A percentile compares a stretch with the other conserved stretches of the same genome.
Evolutionary conservation across 2,888 invertebrate genomes (phyloP).

Genomic region (Drosophila falleni): DNA sequence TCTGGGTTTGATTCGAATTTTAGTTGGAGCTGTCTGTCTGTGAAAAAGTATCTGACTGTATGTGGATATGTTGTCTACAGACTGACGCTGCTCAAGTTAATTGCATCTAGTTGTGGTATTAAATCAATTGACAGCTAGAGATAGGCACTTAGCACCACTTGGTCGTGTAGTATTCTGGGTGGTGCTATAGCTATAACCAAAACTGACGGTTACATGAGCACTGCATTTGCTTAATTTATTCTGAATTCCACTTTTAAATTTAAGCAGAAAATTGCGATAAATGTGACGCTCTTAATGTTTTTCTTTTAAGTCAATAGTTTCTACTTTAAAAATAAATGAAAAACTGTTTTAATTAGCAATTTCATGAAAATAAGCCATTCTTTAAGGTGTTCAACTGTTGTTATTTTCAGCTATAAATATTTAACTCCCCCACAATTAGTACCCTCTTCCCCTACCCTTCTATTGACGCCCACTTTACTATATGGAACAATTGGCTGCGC

Average conservation of each 20-base stretch:
- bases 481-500: conserved; percentile 15
- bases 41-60: neutral
- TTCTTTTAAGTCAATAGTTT: neutral
- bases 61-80: conserved; percentile 15
- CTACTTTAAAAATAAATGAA: neutral
- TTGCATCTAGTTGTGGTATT: conserved; percentile 34
- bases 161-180: conserved; percentile 5
- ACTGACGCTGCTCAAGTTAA: conserved; percentile 37
- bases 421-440: neutral
- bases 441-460: neutral
- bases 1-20: conserved; percentile 28
- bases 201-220: conserved; percentile 28
- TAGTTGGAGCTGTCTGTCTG: conserved; percentile 1
- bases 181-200: conserved; percentile 1
- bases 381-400: conserved; percentile 8
- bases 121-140: conserved; percentile 26
- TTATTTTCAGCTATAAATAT: conserved; percentile 2
- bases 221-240: neutral
- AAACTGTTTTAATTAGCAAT: neutral
- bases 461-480: neutral
- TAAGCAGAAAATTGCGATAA: neutral
- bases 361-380: conserved; percentile 3
- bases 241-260: neutral
- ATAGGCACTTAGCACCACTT: neutral
- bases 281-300: neutral